These are phyloP conservation scores for Anas capensis DNA, from an alignment of 2,797 vertebrate species.

Conservation along the genomic window DNA sequence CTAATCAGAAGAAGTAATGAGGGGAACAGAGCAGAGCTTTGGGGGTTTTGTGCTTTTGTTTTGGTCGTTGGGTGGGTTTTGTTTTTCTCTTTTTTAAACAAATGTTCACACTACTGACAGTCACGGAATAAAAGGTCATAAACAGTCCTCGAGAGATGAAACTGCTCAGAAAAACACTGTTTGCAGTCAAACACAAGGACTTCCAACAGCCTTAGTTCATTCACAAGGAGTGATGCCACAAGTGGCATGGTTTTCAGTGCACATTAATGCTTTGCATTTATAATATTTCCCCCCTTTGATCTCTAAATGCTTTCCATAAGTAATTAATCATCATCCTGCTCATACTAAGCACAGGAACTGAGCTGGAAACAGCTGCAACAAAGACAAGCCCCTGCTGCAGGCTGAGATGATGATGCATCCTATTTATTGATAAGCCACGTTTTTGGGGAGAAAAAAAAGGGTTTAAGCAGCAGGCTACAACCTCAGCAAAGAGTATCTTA, in stretches of 20 bases:
- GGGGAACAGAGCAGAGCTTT: not conserved
- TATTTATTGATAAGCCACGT: accelerated
- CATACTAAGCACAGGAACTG: not conserved
- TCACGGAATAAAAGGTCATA: not conserved
- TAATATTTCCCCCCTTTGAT: not conserved
- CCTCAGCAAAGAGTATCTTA: not conserved
- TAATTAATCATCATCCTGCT: not conserved
- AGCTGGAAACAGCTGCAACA: not conserved
- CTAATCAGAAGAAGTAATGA: not conserved
- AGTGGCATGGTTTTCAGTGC: too few species aligned
- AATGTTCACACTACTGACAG: not conserved
- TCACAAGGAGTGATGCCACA: not conserved
- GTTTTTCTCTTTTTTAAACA: not conserved
- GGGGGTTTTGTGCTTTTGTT: not conserved
- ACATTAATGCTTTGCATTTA: not conserved
- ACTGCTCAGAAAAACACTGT: not conserved
- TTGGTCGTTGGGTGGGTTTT: not conserved
- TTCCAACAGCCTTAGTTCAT: not conserved
- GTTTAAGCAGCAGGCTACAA: not conserved
- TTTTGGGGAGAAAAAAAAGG: not conserved
- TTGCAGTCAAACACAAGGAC: not conserved
- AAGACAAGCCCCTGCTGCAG: not conserved
- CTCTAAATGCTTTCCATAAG: not conserved
- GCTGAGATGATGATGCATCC: accelerated
- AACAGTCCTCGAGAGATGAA: not conserved